Base-by-base conservation (phyloP, 2,888 invertebrate species). In the Isoperla grammatica region DNA sequence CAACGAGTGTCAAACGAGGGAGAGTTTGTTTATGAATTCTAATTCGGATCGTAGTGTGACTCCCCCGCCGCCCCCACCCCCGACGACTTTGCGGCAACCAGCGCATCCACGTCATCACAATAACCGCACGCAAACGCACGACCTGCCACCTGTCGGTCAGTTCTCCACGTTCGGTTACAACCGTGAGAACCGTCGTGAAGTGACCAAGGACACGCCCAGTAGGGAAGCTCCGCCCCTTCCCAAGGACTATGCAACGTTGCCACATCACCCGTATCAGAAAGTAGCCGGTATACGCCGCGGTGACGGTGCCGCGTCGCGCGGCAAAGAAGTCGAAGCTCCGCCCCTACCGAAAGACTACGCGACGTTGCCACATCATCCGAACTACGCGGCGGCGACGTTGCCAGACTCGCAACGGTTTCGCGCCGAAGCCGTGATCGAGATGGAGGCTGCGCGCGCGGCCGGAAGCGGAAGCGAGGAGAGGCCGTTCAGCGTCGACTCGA, bases 1-100 rank as follows among this genome's bases (percentile, higher is more conserved):
- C 72, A 86, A 81, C 71, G 86, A 85, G 56, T 92, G 91, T 71
- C 92, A 92, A 72, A 92, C 92, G 0, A 80, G 91, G 66, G 91
- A 89, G 72, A 88, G 88, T 69, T 74, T 89, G 35, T 87, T 88
- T 57, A 56, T 60, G 39, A 60, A 74, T 64, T 73, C 71, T 65
- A 72, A 73, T 6, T 73, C 74, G 12, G 73, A 71, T 65, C 73
- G 73, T 64, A 74, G 74, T 66, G 39, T 70, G 67, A 63, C 69
- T 68, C 60, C 70, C 70, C 68, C 61, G 75, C 78, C 56, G 70
- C 77, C 17, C 74, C 74, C 63, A 70, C 70, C 42, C 67, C 76
- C 39, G 68, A 39, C 50, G 8, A 57, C 42, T 15, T 40, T 35
- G 20, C 48, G 56, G 20, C 48, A 50, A 37, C 39, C 35, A 59